phyloP scores from a whole-genome alignment of 2,888 invertebrate genomes.

The Drosophila subquinaria region DNA sequence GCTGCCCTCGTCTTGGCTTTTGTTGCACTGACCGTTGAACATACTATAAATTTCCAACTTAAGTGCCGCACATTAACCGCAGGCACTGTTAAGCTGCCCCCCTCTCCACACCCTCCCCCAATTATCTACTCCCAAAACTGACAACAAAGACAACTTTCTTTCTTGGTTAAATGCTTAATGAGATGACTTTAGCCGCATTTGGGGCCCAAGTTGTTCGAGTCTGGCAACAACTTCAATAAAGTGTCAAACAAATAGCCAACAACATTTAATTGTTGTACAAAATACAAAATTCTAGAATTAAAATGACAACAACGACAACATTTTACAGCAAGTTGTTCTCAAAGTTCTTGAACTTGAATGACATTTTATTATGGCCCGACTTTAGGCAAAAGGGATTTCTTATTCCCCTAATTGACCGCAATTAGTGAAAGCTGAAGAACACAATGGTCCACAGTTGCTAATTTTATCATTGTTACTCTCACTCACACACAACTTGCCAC shows the following conservation, averaged over 20 bases:
- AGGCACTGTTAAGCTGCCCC: slow-evolving; percentile 35
- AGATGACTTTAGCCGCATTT: slow-evolving; percentile 37
- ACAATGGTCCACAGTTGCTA: slow-evolving; percentile 40
- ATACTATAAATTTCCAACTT: slow-evolving; percentile 60
- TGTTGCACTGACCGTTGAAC: slow-evolving; percentile 38
- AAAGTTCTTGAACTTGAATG: slow-evolving; percentile 45
- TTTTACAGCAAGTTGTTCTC: slow-evolving; percentile 21
- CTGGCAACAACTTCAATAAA: slow-evolving; percentile 60
- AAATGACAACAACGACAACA: slow-evolving; percentile 28
- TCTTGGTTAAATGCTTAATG: slow-evolving; percentile 29
- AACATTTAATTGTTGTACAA: slow-evolving; percentile 70
- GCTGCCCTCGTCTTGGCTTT: neutral
- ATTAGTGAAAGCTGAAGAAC: slow-evolving; percentile 58
- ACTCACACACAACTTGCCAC: neutral
- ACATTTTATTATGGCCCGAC: slow-evolving; percentile 2
- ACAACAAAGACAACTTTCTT: slow-evolving; percentile 52
- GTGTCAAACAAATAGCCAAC: slow-evolving; percentile 75
- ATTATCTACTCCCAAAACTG: neutral
- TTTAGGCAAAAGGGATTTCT: slow-evolving; percentile 39
- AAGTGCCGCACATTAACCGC: slow-evolving; percentile 67
- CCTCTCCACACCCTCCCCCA: neutral
- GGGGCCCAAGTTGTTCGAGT: neutral
- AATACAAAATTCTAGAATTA: slow-evolving; percentile 19
- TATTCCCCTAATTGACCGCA: slow-evolving; percentile 71
- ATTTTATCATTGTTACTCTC: slow-evolving; percentile 19